Conservation (phyloP, 37 sponge, comb jelly and placozoan genomes). For the Lycopodina hypogea region DNA sequence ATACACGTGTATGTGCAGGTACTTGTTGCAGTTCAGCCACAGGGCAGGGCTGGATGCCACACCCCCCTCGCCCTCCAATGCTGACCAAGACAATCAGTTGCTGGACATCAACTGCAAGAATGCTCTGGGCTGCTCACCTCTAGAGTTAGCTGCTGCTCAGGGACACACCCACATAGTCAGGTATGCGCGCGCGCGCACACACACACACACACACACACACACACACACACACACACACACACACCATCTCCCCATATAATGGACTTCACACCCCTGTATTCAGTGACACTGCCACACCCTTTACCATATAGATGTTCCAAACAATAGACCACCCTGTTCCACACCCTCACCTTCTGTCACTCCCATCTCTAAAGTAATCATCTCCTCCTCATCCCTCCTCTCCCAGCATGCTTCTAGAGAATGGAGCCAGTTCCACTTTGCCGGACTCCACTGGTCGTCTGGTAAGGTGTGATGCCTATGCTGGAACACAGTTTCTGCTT, state of each 20-base stretch:
- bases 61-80: background rate
- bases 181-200: background rate
- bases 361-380: too few species aligned
- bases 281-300: too few species aligned
- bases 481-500: slow-evolving; percentile 59
- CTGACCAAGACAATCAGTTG: background rate
- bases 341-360: background rate
- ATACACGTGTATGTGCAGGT: background rate
- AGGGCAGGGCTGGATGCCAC: too few species aligned
- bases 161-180: slow-evolving; percentile 50
- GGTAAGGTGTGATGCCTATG: slow-evolving; percentile 30
- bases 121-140: slow-evolving; percentile 25
- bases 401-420: slow-evolving; percentile 42
- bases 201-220: too few species aligned
- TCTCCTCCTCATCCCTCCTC: background rate
- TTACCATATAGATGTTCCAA: background rate
- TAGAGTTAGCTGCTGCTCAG: slow-evolving; percentile 51
- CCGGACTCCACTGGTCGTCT: slow-evolving; percentile 55
- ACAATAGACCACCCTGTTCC: background rate
- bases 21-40: slow-evolving; percentile 22
- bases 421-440: slow-evolving; percentile 55
- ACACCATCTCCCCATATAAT: background rate
- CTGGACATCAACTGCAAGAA: slow-evolving; percentile 30
- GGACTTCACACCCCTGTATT: background rate
- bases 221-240: too few species aligned